phyloP scores from a whole-genome alignment of 2,113 vertebrate species.

The Echinops telfairi region DNA sequence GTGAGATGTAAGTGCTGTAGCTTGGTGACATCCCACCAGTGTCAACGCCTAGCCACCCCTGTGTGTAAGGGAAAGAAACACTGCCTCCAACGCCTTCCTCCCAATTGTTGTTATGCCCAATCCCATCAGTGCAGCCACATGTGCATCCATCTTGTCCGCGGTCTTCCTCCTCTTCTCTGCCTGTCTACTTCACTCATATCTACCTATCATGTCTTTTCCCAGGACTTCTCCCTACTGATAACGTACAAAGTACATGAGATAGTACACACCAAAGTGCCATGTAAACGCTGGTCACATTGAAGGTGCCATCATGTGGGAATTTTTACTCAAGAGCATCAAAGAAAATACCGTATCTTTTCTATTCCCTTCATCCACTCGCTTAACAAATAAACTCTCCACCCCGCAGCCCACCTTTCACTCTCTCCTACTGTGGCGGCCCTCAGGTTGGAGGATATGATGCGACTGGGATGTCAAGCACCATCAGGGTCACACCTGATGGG shows the following conservation, averaged over 20 bases:
- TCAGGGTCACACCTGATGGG: too few relatives aligned
- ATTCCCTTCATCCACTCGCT: constrained; percentile 1
- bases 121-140: too few relatives aligned
- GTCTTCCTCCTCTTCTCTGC: too few relatives aligned
- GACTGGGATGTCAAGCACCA: not conserved
- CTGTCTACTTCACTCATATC: too few relatives aligned
- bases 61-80: too few relatives aligned
- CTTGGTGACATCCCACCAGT: too few relatives aligned
- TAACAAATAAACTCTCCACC: not conserved
- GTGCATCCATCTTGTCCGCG: too few relatives aligned
- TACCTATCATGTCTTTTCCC: too few relatives aligned
- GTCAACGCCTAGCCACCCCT: too few relatives aligned
- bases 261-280: not conserved
- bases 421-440: not conserved
- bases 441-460: not conserved
- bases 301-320: not conserved
- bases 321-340: constrained; percentile 19
- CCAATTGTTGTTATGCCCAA: too few relatives aligned
- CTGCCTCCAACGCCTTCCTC: too few relatives aligned
- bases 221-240: too few relatives aligned
- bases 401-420: not conserved
- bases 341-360: not conserved
- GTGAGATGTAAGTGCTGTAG: not conserved
- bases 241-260: not conserved
- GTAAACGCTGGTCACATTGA: not conserved